Base-by-base conservation (phyloP, 1,140 invertebrate genomes). In the Andrena cerasifolii region DNA sequence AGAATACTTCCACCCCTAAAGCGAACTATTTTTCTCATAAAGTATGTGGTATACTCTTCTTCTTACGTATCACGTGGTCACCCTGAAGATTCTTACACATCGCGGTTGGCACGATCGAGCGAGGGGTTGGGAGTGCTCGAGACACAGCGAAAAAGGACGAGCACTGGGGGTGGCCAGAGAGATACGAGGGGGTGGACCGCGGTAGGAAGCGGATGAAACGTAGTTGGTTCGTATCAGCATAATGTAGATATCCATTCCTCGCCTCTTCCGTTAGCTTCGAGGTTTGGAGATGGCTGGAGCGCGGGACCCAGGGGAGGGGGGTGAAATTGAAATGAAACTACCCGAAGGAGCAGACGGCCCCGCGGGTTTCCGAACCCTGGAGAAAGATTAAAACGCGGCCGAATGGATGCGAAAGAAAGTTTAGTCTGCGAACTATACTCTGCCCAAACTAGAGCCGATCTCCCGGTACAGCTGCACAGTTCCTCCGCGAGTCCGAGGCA, bases 311-410 rank as follows among this genome's bases (percentile, higher is more conserved):
- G 36, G 10, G 36, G 36, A 40, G 62, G 71, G 59, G 62, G 73
- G 86, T 86, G 86, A 88, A 84, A 90, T 90, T 91, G 89, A 89
- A 91, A 90, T 91, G 89, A 86, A 91, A 90, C 90, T 89, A 90
- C 82, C 86, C 84, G 87, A 85, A 86, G 87, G 85, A 88, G 82
- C 83, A 86, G 87, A 86, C 86, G 84, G 77, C 86, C 87, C 88
- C 85, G 86, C 89, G 89, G 89, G 87, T 89, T 89, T 87, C 85
- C 86, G 77, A 90, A 81, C 84, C 80, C 36, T 65, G 73, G 49
- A 66, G 87, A 90, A 91, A 91, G 89, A 91, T 90, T 90, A 88
- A 90, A 90, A 89, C 87, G 87, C 84, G 87, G 84, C 75, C 79
- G 86, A 87, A 89, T 77, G 82, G 80, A 82, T 75, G 70, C 86